A percentile compares a stretch with the other conserved stretches of the same genome.
Conservation (phyloP, 2,888 invertebrate genomes). For the Parascotia fuliginaria region DNA sequence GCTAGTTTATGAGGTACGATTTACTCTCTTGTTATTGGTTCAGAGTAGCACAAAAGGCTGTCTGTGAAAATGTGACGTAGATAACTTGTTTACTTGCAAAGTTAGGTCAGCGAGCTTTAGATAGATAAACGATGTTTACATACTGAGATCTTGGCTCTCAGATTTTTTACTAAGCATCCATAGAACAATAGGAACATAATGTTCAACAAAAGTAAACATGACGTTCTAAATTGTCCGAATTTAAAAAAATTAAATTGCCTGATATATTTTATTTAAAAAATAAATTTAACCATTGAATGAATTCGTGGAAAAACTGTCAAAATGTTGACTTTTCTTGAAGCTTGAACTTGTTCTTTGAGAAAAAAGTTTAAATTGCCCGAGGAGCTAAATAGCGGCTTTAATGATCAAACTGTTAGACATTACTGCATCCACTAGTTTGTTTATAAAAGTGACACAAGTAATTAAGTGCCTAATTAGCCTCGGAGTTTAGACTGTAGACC, state of each 20-base stretch:
- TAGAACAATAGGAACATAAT: too few relatives aligned
- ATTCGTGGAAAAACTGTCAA: too few relatives aligned
- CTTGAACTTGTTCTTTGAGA: too few relatives aligned
- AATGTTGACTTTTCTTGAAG: too few relatives aligned
- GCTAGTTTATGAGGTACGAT: conserved; percentile 7
- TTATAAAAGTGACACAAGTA: background rate
- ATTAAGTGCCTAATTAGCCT: background rate
- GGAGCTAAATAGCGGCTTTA: too few relatives aligned
- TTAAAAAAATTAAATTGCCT: too few relatives aligned
- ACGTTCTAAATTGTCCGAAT: too few relatives aligned
- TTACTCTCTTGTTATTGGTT: conserved; percentile 2
- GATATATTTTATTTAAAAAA: too few relatives aligned
- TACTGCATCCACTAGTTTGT: background rate
- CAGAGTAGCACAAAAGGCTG: background rate
- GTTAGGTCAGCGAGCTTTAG: conserved; percentile 1
- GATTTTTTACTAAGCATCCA: too few relatives aligned
- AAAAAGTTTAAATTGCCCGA: too few relatives aligned
- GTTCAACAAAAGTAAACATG: too few relatives aligned
- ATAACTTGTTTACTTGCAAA: background rate
- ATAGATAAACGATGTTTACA: background rate
- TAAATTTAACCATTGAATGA: too few relatives aligned
- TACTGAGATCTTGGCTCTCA: background rate
- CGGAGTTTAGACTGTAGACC: background rate
- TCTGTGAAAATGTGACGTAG: conserved; percentile 1
- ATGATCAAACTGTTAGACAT: background rate